Evolutionary conservation across 92 coral and sea anemone genomes (phyloP), one percentile per base, ranked within the genome.

Genomic region (Paramuricea clavata): DNA sequence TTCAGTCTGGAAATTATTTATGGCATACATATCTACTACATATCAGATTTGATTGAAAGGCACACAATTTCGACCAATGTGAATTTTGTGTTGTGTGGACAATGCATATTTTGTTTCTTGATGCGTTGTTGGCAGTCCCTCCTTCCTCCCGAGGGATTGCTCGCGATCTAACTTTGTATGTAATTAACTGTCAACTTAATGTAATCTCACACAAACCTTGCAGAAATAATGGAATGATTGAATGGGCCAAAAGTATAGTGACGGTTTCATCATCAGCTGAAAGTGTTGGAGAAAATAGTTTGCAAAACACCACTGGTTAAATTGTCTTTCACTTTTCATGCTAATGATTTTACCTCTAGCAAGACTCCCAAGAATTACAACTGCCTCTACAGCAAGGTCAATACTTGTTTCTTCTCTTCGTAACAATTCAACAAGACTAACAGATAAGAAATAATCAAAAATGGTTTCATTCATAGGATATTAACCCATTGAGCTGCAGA

Each of bases 381-480:
- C 94, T 62, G 99, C 93, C 67, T 96, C 99, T 49, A 94, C 92
- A 47, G 95, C 92, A 65, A 94, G 95, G 23, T 96, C 98, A n/a
- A 83, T 72, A 28, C 90, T 71, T 54, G 93, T 89, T 77, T 91
- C 90, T 26, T 96, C 99, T 61, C 90, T 93, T 35, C 88, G 69
- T 81, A 96, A 85, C 28, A 93, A 89, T 43, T 94, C 93, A 35
- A 97, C 90, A 56, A 97, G 89, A 42, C 84, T 79, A 17, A 1
- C 6, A 72, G 13, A 0, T 22, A 5, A 4, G 4, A 67, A 30
- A 22, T 4, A 30, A 8, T 61, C 16, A 31, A 67, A 70, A 3
- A 39, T 34, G n/a, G 21, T 68, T 68, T 68, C 5, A 25, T 68
- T 17, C 7, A 68, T 30, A 6, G 33, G 74, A 23, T 7, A 23